Evolutionary conservation across 2,113 vertebrate genomes (phyloP), one percentile per base, ranked within the genome.

Genomic region (Hippocampus abdominalis): DNA sequence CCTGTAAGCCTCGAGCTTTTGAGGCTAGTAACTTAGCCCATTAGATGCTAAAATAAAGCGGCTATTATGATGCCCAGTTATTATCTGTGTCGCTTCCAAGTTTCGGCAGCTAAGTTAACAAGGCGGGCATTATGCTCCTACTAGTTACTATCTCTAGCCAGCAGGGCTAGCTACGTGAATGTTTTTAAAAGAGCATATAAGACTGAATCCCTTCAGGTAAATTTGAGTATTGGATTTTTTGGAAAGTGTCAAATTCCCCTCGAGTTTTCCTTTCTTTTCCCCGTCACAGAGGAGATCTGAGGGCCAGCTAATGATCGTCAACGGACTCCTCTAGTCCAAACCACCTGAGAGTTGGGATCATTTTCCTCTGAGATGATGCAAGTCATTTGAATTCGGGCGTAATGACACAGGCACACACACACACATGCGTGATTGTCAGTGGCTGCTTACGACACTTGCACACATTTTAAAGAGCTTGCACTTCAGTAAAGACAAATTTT

Each of bases 361-460:
- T 74, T 70, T 87, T 88, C 75, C 82, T 82, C 32, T 77, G 60
- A 78, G 76, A 70, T 91, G 90, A 91, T 86, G 90, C 84, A 91
- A 91, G 59, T 75, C 40, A 79, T 74, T 70, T 73, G 71, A 85
- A 79, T 88, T 73, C 63, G 29, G 72, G 82, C 83, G 88, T 82
- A 90, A 91, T 63, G 78, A 75, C 74, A 72, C 23, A 32, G 29
- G 0, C 15, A 0, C 21, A 18, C 18, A 0, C 21, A 18, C 18
- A 16, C 48, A 6, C 20, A 6, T 16, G 46, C 21, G 60, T 71
- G 78, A 80, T 90, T 89, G 87, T 86, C 85, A 77, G 63, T 51
- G 70, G 69, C 69, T 77, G 66, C 61, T 70, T 66, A 73, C 75
- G 73, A 78, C 63, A 7, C 70, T 82, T 81, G 87, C 80, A 84